Evolutionary conservation across 1,140 invertebrate species (phyloP), one percentile per base, ranked within the genome.

Genomic region (Platorchestia sp.): DNA sequence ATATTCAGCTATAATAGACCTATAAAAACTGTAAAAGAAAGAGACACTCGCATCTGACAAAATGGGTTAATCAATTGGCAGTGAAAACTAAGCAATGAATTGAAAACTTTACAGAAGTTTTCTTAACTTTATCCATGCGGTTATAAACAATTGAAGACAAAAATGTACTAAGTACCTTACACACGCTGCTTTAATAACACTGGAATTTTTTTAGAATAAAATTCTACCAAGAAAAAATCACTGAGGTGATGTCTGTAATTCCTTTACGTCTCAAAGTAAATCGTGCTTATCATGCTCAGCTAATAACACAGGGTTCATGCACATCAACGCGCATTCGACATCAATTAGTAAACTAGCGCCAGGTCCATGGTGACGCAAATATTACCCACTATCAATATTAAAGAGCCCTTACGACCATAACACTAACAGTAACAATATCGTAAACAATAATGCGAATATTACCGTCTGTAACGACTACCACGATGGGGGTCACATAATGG

Each of bases 371-470:
- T 45, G 91, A 45, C 45, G 91, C 91, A 93, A 93, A 93, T 44
- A 93, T 44, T 93, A 47, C 91, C 91, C 91, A 93, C 91, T 93
- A 93, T 93, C 91, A 93, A 93, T 93, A 93, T 93, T 93, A 93
- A 93, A 93, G 91, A 93, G 43, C 91, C 91, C 91, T 93, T 93
- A 93, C 91, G 91, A 93, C 91, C 91, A 93, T 93, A 93, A 93
- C 91, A 93, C 91, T 93, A 93, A 93, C 91, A 45, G 91, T 93
- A 93, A 93, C 91, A 45, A 47, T 93, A 93, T 93, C 91, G 91
- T 93, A 93, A 93, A 93, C 91, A 93, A 93, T 93, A 93, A 93
- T 93, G 91, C 91, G 91, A 93, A 93, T 93, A 93, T 93, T 93
- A 93, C 91, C 43, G 43, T 93, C 91, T 93, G 45, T 93, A 93